Evolutionary conservation across 2,888 invertebrate species (phyloP).

Genomic region (Tridacna gigas): DNA sequence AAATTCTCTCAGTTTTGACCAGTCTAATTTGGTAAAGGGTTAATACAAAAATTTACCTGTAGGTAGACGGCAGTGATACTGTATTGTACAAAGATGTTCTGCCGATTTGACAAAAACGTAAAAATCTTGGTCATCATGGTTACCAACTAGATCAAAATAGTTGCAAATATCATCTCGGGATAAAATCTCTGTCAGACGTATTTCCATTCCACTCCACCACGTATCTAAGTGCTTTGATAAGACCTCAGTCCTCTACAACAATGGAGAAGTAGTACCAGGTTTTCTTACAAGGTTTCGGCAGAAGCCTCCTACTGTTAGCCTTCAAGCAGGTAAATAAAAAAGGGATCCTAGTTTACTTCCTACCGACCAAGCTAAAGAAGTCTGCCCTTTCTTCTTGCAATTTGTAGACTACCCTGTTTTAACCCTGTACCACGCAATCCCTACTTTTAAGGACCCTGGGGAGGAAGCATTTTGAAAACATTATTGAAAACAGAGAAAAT

Average conservation of each 20-base stretch:
- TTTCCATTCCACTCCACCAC: constrained; percentile 80
- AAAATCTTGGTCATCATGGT: constrained; percentile 74
- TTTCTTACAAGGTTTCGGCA: neutral
- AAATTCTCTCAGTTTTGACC: too few relatives aligned
- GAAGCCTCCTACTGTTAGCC: neutral
- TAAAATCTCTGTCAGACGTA: constrained; percentile 72
- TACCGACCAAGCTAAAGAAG: too few relatives aligned
- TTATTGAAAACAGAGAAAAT: too few relatives aligned
- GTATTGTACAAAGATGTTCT: constrained; percentile 75
- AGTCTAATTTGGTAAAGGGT: too few relatives aligned
- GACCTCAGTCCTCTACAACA: constrained; percentile 47
- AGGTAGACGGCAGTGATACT: constrained; percentile 75
- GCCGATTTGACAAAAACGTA: constrained; percentile 78
- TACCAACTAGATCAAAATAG: constrained; percentile 78
- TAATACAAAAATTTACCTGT: constrained; percentile 48
- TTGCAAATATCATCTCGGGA: constrained; percentile 78
- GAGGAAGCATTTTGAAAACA: too few relatives aligned
- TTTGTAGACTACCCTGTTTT: too few relatives aligned
- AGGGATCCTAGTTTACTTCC: too few relatives aligned
- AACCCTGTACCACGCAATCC: too few relatives aligned
- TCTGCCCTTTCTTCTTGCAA: too few relatives aligned
- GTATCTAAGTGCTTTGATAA: constrained; percentile 75
- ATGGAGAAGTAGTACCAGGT: neutral
- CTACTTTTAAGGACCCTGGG: too few relatives aligned
- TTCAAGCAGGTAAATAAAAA: too few relatives aligned